phyloP scores from a whole-genome alignment of 2,797 vertebrate genomes.

The Anomalospiza imberbis region DNA sequence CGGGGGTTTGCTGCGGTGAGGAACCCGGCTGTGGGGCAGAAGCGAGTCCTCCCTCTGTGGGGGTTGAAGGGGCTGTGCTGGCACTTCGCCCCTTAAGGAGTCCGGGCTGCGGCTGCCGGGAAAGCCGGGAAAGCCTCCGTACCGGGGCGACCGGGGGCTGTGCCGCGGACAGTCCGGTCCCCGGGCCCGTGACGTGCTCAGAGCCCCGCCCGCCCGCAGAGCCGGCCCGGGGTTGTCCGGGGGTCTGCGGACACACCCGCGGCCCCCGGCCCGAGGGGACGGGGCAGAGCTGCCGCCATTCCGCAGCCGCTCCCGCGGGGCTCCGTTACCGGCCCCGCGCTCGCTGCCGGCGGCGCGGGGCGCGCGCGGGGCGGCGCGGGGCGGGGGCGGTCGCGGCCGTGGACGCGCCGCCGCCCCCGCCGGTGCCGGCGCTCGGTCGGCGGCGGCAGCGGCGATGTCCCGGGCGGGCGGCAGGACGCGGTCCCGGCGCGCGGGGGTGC shows the following conservation, averaged over 20 bases:
- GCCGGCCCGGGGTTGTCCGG: neutral
- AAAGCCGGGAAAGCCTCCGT: too few relatives aligned
- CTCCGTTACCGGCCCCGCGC: neutral
- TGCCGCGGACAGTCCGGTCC: neutral
- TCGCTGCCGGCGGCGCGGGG: neutral
- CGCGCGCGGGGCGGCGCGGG: too few relatives aligned
- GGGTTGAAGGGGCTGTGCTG: neutral
- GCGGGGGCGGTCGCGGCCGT: neutral
- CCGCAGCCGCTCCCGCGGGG: neutral
- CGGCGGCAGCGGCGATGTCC: slow-evolving; percentile 65
- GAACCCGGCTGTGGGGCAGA: neutral
- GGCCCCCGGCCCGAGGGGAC: neutral
- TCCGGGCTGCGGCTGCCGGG: neutral
- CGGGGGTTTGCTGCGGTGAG: neutral
- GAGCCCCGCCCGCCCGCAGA: neutral
- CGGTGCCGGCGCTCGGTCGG: neutral
- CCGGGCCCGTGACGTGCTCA: neutral
- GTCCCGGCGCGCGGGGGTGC: slow-evolving; percentile 90
- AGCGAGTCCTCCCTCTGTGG: neutral
- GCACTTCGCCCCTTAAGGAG: neutral
- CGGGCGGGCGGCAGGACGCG: slow-evolving; percentile 79
- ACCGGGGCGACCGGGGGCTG: neutral
- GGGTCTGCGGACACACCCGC: neutral
- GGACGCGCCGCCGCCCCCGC: neutral
- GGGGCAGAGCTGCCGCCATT: neutral